These are phyloP conservation scores for Oophaga sylvatica DNA, from an alignment of 2,797 vertebrate species.

Conservation along the genomic window DNA sequence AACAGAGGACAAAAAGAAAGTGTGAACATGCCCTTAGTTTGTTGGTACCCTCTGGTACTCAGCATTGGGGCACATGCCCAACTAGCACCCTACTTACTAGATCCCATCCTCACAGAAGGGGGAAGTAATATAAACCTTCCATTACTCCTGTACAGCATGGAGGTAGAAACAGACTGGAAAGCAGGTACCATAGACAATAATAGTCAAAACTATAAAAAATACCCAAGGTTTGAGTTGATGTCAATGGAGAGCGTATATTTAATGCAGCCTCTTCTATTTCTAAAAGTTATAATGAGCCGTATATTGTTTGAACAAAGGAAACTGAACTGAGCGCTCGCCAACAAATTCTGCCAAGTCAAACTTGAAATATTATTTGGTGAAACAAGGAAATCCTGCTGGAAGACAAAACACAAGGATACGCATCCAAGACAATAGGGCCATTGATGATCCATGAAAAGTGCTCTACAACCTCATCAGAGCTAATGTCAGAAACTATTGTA, in stretches of 20 bases:
- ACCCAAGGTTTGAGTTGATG: not conserved
- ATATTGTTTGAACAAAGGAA: conserved; percentile 5
- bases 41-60: too few relatives aligned
- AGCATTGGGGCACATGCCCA: too few relatives aligned
- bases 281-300: not conserved
- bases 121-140: too few relatives aligned
- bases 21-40: too few relatives aligned
- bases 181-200: too few relatives aligned
- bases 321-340: not conserved
- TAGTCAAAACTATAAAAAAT: not conserved
- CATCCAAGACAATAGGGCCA: not conserved
- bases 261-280: not conserved
- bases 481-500: not conserved
- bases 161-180: too few relatives aligned
- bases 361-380: conserved; percentile 13
- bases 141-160: too few relatives aligned
- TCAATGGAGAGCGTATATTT: not conserved
- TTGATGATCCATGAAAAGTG: not conserved
- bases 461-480: not conserved
- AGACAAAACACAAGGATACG: not conserved
- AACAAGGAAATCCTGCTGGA: conserved; percentile 34
- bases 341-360: conserved; percentile 18
- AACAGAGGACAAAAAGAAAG: too few relatives aligned
- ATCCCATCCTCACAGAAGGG: too few relatives aligned
- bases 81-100: too few relatives aligned